A percentile compares a stretch with the other conserved stretches of the same genome.
Conservation (phyloP, 2,797 vertebrate species). For the Parambassis ranga region DNA sequence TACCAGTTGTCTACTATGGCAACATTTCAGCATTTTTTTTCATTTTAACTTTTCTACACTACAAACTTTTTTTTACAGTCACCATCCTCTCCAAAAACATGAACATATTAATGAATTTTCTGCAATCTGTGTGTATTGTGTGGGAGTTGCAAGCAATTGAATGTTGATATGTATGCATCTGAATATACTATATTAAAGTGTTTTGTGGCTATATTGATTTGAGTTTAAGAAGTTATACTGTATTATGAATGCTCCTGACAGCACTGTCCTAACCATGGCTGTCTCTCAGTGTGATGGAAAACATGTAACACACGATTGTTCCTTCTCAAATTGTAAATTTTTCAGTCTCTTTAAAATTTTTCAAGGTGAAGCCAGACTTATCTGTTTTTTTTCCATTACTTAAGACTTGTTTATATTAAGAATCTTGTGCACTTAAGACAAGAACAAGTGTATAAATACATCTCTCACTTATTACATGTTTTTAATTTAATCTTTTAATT, state of each 20-base stretch:
- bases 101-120: constrained; percentile 73
- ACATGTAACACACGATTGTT: constrained; percentile 40
- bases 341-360: constrained; percentile 14
- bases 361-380: constrained; percentile 22
- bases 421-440: constrained; percentile 64
- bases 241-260: constrained; percentile 47
- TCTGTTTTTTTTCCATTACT: constrained; percentile 44
- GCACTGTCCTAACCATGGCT: constrained; percentile 52
- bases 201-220: constrained; percentile 51
- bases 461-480: constrained; percentile 30
- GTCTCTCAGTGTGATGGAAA: constrained; percentile 54
- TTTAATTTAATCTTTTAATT: constrained; percentile 52
- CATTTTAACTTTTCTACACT: constrained; percentile 67
- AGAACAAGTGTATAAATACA: constrained; percentile 51
- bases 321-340: constrained; percentile 50
- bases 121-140: constrained; percentile 53
- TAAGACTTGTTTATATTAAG: constrained; percentile 47
- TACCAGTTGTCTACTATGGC: constrained; percentile 85
- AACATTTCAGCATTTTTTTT: constrained; percentile 61
- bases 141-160: constrained; percentile 45
- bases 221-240: constrained; percentile 40
- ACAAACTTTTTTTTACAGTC: constrained; percentile 71
- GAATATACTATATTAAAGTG: constrained; percentile 26
- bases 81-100: constrained; percentile 72
- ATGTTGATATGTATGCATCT: constrained; percentile 20